Base-by-base conservation (phyloP, 2,797 vertebrate genomes). In the Etheostoma perlongum region DNA sequence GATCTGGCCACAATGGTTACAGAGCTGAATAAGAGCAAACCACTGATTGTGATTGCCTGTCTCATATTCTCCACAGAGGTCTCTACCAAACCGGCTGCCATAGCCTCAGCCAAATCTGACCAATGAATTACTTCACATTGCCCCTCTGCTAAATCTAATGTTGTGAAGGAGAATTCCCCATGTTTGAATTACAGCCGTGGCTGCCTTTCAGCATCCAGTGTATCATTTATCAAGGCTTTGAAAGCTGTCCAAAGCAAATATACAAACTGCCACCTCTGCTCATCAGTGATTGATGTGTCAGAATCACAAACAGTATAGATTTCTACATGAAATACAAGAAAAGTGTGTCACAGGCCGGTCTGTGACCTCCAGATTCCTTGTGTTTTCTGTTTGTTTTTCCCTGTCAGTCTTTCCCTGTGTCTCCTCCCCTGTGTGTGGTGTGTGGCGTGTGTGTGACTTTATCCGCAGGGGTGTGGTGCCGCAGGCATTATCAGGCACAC, bases 91-190 rank as follows among this genome's bases (percentile, higher is more conserved):
- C 8, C 3, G 1, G 36, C 13, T 58, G 40, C 57, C 33, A 49
- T 53, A 67, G 55, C 23, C 48, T 78, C 59, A 14, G 52, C 12
- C 36, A 74, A 68, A 68, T 36, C 21, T 19, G n/a, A 58, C 51
- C 64, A 59, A 30, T 46, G 33, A 60, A 51, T 63, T 1, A 49
- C 18, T 25, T 65, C 46, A 58, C 40, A 74, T 11, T 40, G 42
- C 11, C 2, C 5, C 19, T 62, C 12, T 44, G 4, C 40, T 19
- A 49, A 44, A 15, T 49, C 3, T 62, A 10, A 49, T 51, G 16
- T 64, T 33, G 18, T 25, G 27, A 33, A 47, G n/a, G 12, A 72
- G 25, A 74, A 65, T 55, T 59, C 21, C 44, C 13, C 5, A 4
- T 42, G 30, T 64, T 58, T 1, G 11, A 33, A 52, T n/a, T 54